Conservation (phyloP, 2,113 vertebrate genomes). For the Alaudala cheleensis region DNA sequence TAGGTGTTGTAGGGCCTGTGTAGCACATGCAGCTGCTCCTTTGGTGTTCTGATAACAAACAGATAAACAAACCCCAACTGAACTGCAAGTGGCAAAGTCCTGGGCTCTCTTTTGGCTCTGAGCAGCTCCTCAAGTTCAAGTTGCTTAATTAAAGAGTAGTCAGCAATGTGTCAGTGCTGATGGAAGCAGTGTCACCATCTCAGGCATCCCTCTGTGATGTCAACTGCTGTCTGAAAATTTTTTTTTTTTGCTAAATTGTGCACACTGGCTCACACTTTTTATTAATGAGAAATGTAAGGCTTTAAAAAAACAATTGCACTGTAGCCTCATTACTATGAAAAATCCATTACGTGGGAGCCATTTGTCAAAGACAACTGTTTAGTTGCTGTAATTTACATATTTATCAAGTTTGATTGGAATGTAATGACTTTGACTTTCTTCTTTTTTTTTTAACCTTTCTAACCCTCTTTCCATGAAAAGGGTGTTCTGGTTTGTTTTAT, state of each 20-base stretch:
- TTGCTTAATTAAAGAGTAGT: neutral
- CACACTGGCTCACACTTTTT: constrained; percentile 16
- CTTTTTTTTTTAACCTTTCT: constrained; percentile 68
- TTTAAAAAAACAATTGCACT: constrained; percentile 79
- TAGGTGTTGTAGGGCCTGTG: neutral
- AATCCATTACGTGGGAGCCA: constrained; percentile 83
- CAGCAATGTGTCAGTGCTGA: neutral
- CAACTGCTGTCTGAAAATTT: neutral
- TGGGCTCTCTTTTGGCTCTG: neutral
- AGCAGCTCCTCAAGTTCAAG: neutral
- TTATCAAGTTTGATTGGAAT: constrained; percentile 89
- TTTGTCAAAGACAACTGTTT: constrained; percentile 86
- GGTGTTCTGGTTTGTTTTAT: constrained; percentile 9
- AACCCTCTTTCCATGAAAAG: constrained; percentile 44
- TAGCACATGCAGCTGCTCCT: neutral
- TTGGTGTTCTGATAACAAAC: neutral
- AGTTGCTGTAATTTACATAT: constrained; percentile 87
- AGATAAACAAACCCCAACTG: neutral
- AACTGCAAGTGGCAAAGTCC: neutral
- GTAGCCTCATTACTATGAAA: constrained; percentile 82
- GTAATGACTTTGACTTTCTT: constrained; percentile 79
- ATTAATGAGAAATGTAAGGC: constrained; percentile 60
- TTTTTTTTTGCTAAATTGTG: neutral
- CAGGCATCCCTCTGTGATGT: constrained; percentile 19
- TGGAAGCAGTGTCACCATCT: neutral